Conservation (phyloP, 2,888 invertebrate genomes). For the Eremobia ochroleuca region DNA sequence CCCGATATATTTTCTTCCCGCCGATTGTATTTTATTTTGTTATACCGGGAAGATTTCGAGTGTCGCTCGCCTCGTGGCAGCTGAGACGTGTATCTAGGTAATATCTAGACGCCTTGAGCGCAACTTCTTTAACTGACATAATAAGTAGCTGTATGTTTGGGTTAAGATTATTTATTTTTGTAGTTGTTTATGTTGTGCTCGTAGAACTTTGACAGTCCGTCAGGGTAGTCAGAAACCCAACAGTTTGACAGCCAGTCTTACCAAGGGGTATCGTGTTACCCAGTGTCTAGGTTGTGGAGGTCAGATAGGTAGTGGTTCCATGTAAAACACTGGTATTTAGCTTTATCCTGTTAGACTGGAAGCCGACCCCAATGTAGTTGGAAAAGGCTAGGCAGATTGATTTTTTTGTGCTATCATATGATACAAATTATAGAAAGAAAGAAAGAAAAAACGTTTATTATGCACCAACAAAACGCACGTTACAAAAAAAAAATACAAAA, state of each 20-base stretch:
- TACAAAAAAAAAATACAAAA: too few relatives aligned
- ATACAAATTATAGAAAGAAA: too few relatives aligned
- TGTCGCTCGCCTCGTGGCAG: conserved; percentile 19
- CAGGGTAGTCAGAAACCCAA: too few relatives aligned
- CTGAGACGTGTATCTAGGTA: conserved; percentile 36
- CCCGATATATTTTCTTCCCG: conserved; percentile 31
- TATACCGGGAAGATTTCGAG: conserved; percentile 31
- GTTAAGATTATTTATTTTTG: not conserved
- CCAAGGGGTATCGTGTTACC: not conserved
- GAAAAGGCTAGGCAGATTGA: too few relatives aligned
- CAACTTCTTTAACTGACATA: conserved; percentile 10
- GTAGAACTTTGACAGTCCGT: not conserved
- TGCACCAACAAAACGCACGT: too few relatives aligned
- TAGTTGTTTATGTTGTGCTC: not conserved
- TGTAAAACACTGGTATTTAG: not conserved
- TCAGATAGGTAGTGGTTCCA: too few relatives aligned
- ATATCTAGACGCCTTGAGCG: conserved; percentile 10
- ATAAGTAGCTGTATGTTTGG: not conserved
- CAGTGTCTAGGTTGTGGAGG: not conserved
- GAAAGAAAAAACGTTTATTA: too few relatives aligned
- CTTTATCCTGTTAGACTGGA: not conserved
- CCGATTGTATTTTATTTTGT: conserved; percentile 40
- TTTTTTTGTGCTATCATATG: too few relatives aligned
- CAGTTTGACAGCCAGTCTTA: too few relatives aligned
- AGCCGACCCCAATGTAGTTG: not conserved